Evolutionary conservation across 2,113 vertebrate species (phyloP).

Genomic region (Anolis carolinensis): DNA sequence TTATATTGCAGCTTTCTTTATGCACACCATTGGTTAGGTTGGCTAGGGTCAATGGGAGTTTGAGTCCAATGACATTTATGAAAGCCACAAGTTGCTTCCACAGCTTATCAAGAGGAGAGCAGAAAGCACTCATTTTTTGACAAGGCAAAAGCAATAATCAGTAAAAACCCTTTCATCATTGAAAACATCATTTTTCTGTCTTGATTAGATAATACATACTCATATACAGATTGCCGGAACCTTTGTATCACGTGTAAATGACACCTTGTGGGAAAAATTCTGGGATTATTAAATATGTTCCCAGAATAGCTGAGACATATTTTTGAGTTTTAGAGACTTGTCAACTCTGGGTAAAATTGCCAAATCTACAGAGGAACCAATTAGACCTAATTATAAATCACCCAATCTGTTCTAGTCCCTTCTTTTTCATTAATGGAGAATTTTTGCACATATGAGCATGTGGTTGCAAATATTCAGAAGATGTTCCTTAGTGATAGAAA

Average conservation of each 20-base stretch:
- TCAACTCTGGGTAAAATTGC: conserved; percentile 62
- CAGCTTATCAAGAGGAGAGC: too few species aligned
- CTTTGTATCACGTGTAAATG: conserved; percentile 40
- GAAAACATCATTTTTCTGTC: fast-evolving
- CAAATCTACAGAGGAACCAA: conserved; percentile 52
- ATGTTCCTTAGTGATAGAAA: conserved; percentile 37
- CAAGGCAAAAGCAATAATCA: background rate
- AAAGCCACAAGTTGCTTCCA: too few species aligned
- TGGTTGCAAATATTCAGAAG: conserved; percentile 36
- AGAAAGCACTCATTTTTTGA: background rate
- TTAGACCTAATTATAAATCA: conserved; percentile 66
- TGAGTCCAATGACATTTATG: too few species aligned
- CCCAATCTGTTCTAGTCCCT: conserved; percentile 51
- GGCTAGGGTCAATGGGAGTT: too few species aligned
- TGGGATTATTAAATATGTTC: conserved; percentile 48
- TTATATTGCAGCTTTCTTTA: too few species aligned
- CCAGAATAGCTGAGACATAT: conserved; percentile 45
- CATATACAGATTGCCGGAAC: conserved; percentile 5
- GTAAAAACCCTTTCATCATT: background rate
- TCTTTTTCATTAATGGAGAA: conserved; percentile 27
- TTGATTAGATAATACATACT: background rate
- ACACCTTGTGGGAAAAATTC: conserved; percentile 23
- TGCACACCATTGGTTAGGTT: too few species aligned
- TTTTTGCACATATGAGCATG: conserved; percentile 3
- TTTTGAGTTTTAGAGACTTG: conserved; percentile 46